Conservation (phyloP, 1,140 invertebrate species). For the Apis dorsata region DNA sequence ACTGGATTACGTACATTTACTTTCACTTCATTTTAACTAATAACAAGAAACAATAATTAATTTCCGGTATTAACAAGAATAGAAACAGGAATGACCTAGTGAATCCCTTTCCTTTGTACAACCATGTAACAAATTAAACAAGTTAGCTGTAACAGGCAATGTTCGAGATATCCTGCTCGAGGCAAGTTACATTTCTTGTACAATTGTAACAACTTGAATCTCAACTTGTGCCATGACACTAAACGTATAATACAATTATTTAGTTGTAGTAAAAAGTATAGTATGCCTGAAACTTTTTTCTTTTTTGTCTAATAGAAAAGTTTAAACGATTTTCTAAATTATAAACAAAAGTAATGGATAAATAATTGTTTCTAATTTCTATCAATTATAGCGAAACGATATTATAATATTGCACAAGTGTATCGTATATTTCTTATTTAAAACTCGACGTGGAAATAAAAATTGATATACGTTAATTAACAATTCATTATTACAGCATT, state of each 20-base stretch:
- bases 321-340: neutral
- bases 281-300: neutral
- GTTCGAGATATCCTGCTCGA: neutral
- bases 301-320: too few relatives aligned
- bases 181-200: conserved; percentile 1
- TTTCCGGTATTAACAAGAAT: neutral
- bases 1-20: too few relatives aligned
- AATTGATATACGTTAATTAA: too few relatives aligned
- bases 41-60: too few relatives aligned
- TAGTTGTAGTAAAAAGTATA: neutral
- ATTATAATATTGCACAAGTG: too few relatives aligned
- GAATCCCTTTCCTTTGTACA: neutral
- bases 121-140: neutral
- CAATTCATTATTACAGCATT: too few relatives aligned
- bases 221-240: neutral
- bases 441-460: too few relatives aligned
- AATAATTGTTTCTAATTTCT: neutral
- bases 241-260: neutral
- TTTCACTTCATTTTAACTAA: too few relatives aligned
- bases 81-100: neutral
- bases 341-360: neutral
- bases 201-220: neutral
- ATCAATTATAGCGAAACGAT: neutral
- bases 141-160: neutral
- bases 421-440: too few relatives aligned